phyloP scores from a whole-genome alignment of 1,140 invertebrate genomes.

The Heliconius eleuchia region DNA sequence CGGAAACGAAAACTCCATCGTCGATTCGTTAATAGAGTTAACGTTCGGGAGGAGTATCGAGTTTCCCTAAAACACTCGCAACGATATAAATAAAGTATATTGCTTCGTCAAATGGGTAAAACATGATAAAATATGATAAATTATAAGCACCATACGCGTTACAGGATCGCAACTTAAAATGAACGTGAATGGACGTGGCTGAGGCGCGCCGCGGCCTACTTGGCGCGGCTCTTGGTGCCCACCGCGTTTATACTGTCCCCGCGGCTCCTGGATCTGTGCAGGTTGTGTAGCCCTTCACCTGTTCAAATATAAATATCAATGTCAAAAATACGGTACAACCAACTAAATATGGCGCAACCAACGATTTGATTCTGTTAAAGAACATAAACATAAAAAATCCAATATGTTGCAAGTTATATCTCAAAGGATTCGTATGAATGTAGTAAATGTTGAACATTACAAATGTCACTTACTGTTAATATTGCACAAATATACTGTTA shows the following conservation, averaged over 20 bases:
- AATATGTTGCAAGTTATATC: too few species aligned
- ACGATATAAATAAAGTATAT: conserved; percentile 22
- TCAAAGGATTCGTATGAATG: too few species aligned
- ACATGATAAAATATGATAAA: conserved; percentile 11
- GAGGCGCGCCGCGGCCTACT: conserved; percentile 54
- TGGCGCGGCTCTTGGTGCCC: conserved; percentile 78
- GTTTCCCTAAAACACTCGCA: conserved; percentile 24
- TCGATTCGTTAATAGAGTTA: conserved; percentile 35
- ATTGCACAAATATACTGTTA: too few species aligned
- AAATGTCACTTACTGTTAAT: too few species aligned
- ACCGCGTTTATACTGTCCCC: conserved; percentile 86
- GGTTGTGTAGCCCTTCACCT: conserved; percentile 80
- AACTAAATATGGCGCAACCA: too few species aligned
- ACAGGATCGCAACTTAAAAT: conserved; percentile 63
- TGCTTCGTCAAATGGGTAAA: conserved; percentile 18
- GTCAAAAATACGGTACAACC: too few species aligned
- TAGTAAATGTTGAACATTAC: too few species aligned
- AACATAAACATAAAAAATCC: too few species aligned
- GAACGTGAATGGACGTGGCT: conserved; percentile 53
- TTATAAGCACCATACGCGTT: conserved; percentile 68
- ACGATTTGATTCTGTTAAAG: too few species aligned
- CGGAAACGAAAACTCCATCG: conserved; percentile 23
- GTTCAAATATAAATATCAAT: background rate
- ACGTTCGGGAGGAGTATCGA: conserved; percentile 36
- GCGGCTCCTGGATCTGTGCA: conserved; percentile 85